phyloP scores from a whole-genome alignment of 2,888 invertebrate species.

The Morpho achilles region DNA sequence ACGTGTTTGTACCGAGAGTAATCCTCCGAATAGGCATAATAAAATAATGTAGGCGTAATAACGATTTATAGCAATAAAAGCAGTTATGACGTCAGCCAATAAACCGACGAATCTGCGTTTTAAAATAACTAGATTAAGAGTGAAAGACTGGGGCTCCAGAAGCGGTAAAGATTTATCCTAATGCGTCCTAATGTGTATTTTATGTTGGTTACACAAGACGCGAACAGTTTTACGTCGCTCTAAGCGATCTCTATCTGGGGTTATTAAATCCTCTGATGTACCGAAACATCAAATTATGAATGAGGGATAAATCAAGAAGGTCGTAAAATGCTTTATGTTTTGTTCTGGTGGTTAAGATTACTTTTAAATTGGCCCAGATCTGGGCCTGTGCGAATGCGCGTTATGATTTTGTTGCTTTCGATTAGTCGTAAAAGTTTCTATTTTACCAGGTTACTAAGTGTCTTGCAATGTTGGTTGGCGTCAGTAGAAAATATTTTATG shows the following conservation, averaged over 20 bases:
- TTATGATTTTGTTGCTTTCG: conserved; percentile 26
- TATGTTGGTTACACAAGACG: conserved; percentile 76
- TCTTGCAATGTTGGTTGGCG: conserved; percentile 12
- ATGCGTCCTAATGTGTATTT: conserved; percentile 78
- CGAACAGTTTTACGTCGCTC: conserved; percentile 70
- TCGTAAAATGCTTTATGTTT: conserved; percentile 76
- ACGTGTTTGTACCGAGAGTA: conserved; percentile 49
- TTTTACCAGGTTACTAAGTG: conserved; percentile 24
- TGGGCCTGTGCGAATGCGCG: conserved; percentile 50
- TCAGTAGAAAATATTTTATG: conserved; percentile 10
- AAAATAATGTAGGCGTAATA: conserved; percentile 71
- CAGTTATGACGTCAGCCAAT: conserved; percentile 68
- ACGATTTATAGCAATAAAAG: conserved; percentile 71
- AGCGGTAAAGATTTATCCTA: conserved; percentile 60
- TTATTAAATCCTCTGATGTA: conserved; percentile 76
- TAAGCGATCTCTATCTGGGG: conserved; percentile 72
- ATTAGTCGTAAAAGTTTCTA: conserved; percentile 25
- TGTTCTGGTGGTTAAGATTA: conserved; percentile 67
- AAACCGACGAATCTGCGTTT: conserved; percentile 67
- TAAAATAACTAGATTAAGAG: conserved; percentile 76
- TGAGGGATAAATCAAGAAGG: conserved; percentile 74
- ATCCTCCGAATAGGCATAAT: conserved; percentile 55
- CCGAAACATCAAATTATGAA: conserved; percentile 77
- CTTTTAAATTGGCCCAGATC: conserved; percentile 68
- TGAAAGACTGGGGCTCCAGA: conserved; percentile 57